Base-by-base conservation (phyloP, 2,113 vertebrate species). In the Rhea pennata region DNA sequence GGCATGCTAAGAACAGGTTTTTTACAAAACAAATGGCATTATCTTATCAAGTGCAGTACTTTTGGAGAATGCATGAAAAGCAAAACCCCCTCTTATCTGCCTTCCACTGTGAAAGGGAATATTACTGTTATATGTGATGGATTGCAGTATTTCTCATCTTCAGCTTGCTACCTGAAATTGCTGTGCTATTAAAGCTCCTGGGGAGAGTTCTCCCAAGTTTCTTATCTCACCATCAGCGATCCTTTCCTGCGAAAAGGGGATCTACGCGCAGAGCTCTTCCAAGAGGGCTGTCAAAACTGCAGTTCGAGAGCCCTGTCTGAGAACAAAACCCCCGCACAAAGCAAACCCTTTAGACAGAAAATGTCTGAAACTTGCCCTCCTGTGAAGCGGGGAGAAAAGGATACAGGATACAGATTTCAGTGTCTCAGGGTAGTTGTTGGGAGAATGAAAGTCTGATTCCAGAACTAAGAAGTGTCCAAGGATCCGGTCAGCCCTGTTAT, bases 391-490 rank as follows among this genome's bases (percentile, higher is more conserved):
- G 15, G 27, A 69, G 62, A n/a, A 33, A 7, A 10, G 33, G 40
- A 17, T 5, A 2, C 4, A 2, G 72, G 9, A 70, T 58, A 48
- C 33, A 40, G 10, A 2, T 27, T 4, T 7, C 50, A 6, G 9
- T n/a, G n/a, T 29, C 50, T 46, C 9, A 15, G 46, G 54, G 6
- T 26, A 9, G 27, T 51, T 29, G 8, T 36, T 33, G 62, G 80
- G 22, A 29, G 24, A 15, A 24, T 12, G 31, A 19, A 50, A 46
- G 17, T 56, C n/a, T 46, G 46, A 3, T 33, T 89, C 40, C 42
- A 4, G 1, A 58, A 3, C 6, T 0, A 3, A 36, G 31, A 42
- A 58, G 24, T 29, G 14, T 2, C 17, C 42, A 2, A 26, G 40
- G 44, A 5, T 5, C 4, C 3, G 24, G 19, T 17, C 70, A 85